These are phyloP conservation scores for Syngnathus rostellatus DNA, from an alignment of 2,797 vertebrate genomes.

Conservation along the genomic window DNA sequence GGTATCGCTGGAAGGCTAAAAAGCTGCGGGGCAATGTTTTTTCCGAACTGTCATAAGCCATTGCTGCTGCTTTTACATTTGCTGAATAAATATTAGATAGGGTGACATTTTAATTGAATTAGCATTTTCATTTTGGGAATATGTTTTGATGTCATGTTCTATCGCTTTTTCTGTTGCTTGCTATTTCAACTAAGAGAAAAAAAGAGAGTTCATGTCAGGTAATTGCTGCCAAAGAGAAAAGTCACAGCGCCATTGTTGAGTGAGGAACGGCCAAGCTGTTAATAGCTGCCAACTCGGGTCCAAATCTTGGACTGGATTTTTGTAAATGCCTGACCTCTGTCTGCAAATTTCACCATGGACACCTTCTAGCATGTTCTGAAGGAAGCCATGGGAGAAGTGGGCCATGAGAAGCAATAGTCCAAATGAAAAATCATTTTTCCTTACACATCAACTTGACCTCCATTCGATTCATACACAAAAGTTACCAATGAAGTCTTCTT, in stretches of 20 bases:
- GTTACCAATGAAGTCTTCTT: conserved; percentile 20
- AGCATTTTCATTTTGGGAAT: conserved; percentile 38
- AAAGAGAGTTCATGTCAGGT: not conserved
- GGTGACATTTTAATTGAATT: conserved; percentile 49
- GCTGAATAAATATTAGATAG: conserved; percentile 30
- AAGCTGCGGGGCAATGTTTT: conserved; percentile 34
- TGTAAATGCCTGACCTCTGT: conserved; percentile 33
- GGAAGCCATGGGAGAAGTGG: conserved; percentile 14
- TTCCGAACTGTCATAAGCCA: conserved; percentile 33
- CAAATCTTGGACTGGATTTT: conserved; percentile 20
- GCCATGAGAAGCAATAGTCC: conserved; percentile 28
- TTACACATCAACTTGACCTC: too few species aligned
- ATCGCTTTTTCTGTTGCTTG: conserved; percentile 31
- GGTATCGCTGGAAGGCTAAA: conserved; percentile 31
- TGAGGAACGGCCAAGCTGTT: conserved; percentile 32
- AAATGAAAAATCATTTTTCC: conserved; percentile 26
- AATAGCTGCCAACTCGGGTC: conserved; percentile 32
- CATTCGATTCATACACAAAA: too few species aligned
- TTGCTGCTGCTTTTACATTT: conserved; percentile 29
- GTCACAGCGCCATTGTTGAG: conserved; percentile 13
- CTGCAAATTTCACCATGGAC: conserved; percentile 31
- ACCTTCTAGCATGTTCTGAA: too few species aligned
- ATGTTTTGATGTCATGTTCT: conserved; percentile 41
- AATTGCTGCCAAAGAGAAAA: conserved; percentile 7
- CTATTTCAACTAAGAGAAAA: conserved; percentile 22